phyloP scores from a whole-genome alignment of 2,888 invertebrate species.

The Patella ulyssiponensis region DNA sequence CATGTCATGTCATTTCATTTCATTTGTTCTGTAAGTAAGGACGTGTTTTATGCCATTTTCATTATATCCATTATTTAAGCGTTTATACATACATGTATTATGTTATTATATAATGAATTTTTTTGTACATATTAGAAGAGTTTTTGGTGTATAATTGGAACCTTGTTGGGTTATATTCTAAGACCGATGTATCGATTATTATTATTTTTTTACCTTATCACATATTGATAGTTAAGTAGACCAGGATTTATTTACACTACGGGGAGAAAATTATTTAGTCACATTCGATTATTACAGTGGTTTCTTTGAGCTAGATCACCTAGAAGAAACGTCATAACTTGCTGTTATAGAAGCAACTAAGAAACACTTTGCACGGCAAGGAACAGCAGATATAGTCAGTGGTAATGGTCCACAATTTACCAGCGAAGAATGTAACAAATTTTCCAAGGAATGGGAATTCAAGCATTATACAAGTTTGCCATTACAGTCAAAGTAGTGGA shows the following conservation, averaged over 20 bases:
- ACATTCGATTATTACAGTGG: conserved; percentile 1
- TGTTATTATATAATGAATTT: no score
- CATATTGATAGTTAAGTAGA: not conserved
- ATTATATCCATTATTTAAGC: no score
- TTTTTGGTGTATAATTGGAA: no score
- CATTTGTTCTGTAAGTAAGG: no score
- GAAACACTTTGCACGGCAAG: not conserved
- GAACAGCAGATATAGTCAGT: not conserved
- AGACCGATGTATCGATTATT: no score
- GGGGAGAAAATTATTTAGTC: not conserved
- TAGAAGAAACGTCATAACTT: not conserved
- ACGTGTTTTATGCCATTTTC: no score
- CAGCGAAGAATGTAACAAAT: not conserved
- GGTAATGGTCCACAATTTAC: conserved; percentile 3
- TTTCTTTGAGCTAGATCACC: not conserved
- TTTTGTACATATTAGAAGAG: no score
- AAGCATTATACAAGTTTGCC: not conserved
- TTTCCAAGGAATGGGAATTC: not conserved
- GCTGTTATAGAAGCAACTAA: conserved; percentile 1
- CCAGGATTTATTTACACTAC: not conserved
- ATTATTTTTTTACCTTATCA: no score
- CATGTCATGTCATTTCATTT: no score
- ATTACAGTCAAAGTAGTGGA: conserved; percentile 3
- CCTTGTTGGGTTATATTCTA: no score
- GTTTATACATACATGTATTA: no score